Base-by-base conservation (phyloP, 2,113 vertebrate genomes). In the Bubalus kerabau region DNA sequence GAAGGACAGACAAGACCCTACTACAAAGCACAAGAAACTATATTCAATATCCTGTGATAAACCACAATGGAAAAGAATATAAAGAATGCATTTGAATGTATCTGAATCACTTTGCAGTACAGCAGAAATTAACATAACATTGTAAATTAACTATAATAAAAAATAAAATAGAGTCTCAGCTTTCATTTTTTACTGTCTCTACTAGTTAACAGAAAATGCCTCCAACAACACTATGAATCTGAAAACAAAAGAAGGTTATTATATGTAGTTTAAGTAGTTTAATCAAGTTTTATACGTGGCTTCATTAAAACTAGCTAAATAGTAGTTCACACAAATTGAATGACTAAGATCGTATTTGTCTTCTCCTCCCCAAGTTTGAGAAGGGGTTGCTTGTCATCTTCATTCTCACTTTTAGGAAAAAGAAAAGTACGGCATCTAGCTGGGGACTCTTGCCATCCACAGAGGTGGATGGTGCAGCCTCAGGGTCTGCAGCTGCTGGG, bases 241-340 rank as follows among this genome's bases (percentile, higher is more conserved):
- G 12, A 90, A 95, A 15, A 56, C 5, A 40, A 84, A 56, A 96
- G 36, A 60, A 43, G n/a, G 30, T 57, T 43, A 43, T 30, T 90
- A n/a, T 3, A 57, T 59, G 24, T 30, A 32, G 15, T 50, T 23
- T 74, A 48, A 93, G 16, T 90, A 56, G 60, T 76, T 60, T 59
- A 87, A 43, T 78, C 80, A 67, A 90, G 59, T 12, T 84, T 88
- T 91, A 48, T 5, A 52, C 3, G 2, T 94, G 21, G 5, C 16
- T 91, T 93, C 36, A 94, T 89, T 60, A 93, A 88, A 93, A 67
- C 6, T 16, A 95, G 54, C 19, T 54, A 56, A 74, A 21, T 14
- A 62, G 9, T 23, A 80, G 9, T 56, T 86, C 32, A 86, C 32
- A 52, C 17, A 86, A 82, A 97, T 40, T 89, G 28, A 52, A 54